phyloP scores from a whole-genome alignment of 1,140 invertebrate genomes.

The Coelopa frigida region DNA sequence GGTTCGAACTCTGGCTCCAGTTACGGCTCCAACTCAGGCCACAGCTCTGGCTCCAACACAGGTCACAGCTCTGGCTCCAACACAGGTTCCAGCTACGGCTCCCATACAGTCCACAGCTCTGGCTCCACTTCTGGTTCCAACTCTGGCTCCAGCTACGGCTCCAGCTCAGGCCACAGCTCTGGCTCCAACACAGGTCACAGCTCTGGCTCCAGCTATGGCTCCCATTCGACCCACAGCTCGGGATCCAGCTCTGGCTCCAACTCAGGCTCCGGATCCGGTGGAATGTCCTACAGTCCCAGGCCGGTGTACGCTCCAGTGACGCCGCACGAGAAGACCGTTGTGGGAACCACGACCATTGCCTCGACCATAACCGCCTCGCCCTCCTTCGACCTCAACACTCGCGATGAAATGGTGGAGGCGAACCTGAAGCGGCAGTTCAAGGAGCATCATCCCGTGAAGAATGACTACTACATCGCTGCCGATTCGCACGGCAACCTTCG shows the following conservation, averaged over 20 bases:
- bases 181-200: constrained; percentile 18
- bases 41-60: no score
- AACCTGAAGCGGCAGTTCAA: constrained; percentile 19
- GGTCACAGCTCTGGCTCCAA: constrained; percentile 3
- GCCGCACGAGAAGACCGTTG: constrained; percentile 19
- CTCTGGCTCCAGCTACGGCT: not conserved
- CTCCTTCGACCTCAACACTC: constrained; percentile 27
- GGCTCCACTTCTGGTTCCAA: no score
- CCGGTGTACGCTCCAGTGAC: constrained; percentile 1
- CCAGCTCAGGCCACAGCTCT: constrained; percentile 2
- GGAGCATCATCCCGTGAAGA: constrained; percentile 3
- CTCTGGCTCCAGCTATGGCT: not conserved
- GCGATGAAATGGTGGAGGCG: constrained; percentile 31
- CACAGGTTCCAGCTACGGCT: not conserved
- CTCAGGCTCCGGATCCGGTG: not conserved
- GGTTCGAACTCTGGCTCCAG: constrained; percentile 2
- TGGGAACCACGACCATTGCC: constrained; percentile 24
- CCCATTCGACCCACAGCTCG: not conserved
- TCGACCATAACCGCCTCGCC: constrained; percentile 37
- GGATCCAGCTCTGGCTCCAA: constrained; percentile 6
- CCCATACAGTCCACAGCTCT: not conserved
- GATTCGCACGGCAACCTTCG: constrained; percentile 29
- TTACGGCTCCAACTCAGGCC: constrained; percentile 2
- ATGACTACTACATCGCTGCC: constrained; percentile 15
- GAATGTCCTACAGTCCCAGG: not conserved